A percentile compares a stretch with the other conserved stretches of the same genome.
Conservation (phyloP, 2,888 invertebrate species). For the Andrena bucephala region DNA sequence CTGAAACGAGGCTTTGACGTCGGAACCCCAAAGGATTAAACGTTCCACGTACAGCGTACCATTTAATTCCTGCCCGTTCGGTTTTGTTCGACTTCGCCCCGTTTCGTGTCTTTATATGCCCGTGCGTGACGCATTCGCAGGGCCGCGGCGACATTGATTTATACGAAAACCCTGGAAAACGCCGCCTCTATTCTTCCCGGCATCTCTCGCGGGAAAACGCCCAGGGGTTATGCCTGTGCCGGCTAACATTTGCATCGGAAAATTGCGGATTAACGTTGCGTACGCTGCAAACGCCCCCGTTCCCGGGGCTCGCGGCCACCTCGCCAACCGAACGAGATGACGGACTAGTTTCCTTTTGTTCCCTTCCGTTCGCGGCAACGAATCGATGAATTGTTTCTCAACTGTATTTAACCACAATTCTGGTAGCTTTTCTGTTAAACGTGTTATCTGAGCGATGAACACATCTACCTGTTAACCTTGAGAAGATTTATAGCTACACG, state of each 20-base stretch:
- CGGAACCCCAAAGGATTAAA: constrained; percentile 6
- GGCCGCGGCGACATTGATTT: constrained; percentile 31
- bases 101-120: constrained; percentile 9
- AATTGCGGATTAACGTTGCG: constrained; percentile 66
- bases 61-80: constrained; percentile 4
- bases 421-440: neutral
- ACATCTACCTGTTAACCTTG: too few species aligned
- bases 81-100: neutral
- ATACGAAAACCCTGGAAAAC: constrained; percentile 18
- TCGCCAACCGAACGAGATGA: constrained; percentile 21
- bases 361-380: neutral
- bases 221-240: constrained; percentile 14
- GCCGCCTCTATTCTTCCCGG: constrained; percentile 22
- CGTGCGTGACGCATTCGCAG: constrained; percentile 23
- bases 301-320: neutral
- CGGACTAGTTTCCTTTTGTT: constrained; percentile 34
- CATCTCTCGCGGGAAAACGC: constrained; percentile 33
- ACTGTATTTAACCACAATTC: neutral
- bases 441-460: neutral
- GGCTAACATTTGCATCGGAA: constrained; percentile 65
- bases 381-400: constrained; percentile 23
- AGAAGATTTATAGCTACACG: too few species aligned
- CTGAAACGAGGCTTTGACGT: neutral
- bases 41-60: neutral
- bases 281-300: neutral